A percentile compares a stretch with the other conserved stretches of the same genome.
phyloP scores from a whole-genome alignment of 53 echinoderm and acorn worm species.

The Astropecten irregularis region DNA sequence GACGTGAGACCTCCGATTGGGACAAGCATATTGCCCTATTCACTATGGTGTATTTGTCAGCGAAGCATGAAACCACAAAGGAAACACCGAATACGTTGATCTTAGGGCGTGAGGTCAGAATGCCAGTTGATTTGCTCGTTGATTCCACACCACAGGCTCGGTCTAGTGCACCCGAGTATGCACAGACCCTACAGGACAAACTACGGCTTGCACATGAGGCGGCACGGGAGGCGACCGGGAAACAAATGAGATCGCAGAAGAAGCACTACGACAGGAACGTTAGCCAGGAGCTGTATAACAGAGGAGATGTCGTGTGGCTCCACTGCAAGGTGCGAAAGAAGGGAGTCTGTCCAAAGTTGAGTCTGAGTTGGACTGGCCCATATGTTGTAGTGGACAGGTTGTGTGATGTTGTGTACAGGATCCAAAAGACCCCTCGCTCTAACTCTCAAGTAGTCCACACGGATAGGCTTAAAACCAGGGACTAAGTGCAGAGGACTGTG shows the following conservation, averaged over 20 bases:
- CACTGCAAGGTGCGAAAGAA: background rate
- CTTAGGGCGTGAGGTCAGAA: background rate
- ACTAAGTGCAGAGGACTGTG: background rate
- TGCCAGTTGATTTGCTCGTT: constrained; percentile 19
- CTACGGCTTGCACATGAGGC: background rate
- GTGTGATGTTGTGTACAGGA: constrained; percentile 12
- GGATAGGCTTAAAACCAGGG: background rate
- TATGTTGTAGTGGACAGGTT: background rate
- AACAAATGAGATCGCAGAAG: background rate
- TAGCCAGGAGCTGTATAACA: background rate
- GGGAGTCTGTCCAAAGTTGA: background rate
- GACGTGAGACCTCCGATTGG: too few relatives aligned
- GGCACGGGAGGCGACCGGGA: background rate
- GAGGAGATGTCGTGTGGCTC: constrained; percentile 12
- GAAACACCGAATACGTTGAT: background rate
- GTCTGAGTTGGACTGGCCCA: background rate
- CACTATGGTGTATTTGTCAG: background rate
- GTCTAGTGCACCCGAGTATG: background rate
- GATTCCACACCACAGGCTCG: background rate
- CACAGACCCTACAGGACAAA: background rate
- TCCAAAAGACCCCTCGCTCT: background rate
- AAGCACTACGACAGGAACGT: constrained; percentile 15
- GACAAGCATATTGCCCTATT: background rate
- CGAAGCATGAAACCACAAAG: background rate
- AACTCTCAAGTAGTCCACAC: background rate